phyloP scores from a whole-genome alignment of 1,140 invertebrate species.

The Drosophila orena region DNA sequence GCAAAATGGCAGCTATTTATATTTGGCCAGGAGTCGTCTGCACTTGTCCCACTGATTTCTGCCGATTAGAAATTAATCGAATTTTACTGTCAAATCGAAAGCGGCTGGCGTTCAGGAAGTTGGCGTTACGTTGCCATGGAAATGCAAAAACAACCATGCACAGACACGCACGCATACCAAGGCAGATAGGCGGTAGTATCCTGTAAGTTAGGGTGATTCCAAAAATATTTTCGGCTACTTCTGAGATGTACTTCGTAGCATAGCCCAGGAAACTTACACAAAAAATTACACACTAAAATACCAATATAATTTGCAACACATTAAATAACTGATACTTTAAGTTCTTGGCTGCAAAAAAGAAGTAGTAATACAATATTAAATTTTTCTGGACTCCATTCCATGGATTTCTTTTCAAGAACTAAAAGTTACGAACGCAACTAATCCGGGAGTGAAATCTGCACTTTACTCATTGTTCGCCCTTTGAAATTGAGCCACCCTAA shows the following conservation, averaged over 20 bases:
- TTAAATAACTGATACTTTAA: too few species aligned
- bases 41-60: slow-evolving; percentile 77
- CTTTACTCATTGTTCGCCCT: neutral
- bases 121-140: slow-evolving; percentile 71
- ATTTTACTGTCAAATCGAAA: slow-evolving; percentile 82
- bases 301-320: too few species aligned
- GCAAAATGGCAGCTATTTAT: slow-evolving; percentile 64
- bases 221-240: too few species aligned
- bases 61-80: slow-evolving; percentile 83
- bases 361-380: too few species aligned
- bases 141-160: slow-evolving; percentile 72
- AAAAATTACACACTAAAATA: too few species aligned
- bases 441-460: neutral
- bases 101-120: slow-evolving; percentile 56
- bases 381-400: too few species aligned
- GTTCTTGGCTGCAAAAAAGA: too few species aligned
- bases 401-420: neutral
- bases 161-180: slow-evolving; percentile 49
- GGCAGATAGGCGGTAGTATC: slow-evolving; percentile 36
- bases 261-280: too few species aligned
- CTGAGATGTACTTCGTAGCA: neutral
- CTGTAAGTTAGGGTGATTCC: slow-evolving; percentile 6
- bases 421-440: neutral
- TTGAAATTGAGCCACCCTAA: slow-evolving; percentile 42
- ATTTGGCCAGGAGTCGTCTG: slow-evolving; percentile 59